Base-by-base conservation (phyloP, 2,888 invertebrate species). In the Trissolcus brochymenae region DNA sequence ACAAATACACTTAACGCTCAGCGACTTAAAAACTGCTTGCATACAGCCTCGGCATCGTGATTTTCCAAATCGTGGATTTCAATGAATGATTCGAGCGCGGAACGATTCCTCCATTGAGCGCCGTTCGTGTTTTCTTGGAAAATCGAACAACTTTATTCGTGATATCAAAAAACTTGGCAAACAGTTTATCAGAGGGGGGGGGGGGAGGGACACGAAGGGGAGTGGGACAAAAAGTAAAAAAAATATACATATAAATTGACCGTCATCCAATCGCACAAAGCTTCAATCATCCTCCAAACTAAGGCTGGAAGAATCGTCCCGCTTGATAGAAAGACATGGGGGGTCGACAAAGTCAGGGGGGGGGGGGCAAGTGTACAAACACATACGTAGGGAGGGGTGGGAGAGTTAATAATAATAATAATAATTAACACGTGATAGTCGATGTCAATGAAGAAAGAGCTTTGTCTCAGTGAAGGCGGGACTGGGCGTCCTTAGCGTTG, bases 401-500 rank as follows among this genome's bases (percentile, higher is more conserved):
- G 60, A 16, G 4, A 41, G 43, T 55, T 21, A 29, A 29, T 35
- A 35, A 35, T 35, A 35, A 35, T 35, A 35, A 35, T 35, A 35
- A 35, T 35, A 35, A 35, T 35, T 35, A 19, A 54, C 25, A 49
- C 46, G 35, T 68, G 53, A 53, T 46, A 60, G 68, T 60, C 68
- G 60, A 68, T 60, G 68, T 68, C 46, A 54, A 53, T 59, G 6
- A 60, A 68, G 53, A 56, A 40, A 25, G 29, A 19, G 51, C 17
- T 51, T 51, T 51, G 51, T 66, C 56, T 67, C 6, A 67, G 53
- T 51, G 57, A 67, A 60, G 61, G 78, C 77, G 73, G 71, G 65
- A 65, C 72, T 65, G 76, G 60, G 78, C 78, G 80, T 70, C 68
- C 61, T 70, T 60, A 29, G 76, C 81, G 76, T 76, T 80, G 78